Evolutionary conservation across 2,113 vertebrate genomes (phyloP).

Genomic region (Stegostoma tigrinum): DNA sequence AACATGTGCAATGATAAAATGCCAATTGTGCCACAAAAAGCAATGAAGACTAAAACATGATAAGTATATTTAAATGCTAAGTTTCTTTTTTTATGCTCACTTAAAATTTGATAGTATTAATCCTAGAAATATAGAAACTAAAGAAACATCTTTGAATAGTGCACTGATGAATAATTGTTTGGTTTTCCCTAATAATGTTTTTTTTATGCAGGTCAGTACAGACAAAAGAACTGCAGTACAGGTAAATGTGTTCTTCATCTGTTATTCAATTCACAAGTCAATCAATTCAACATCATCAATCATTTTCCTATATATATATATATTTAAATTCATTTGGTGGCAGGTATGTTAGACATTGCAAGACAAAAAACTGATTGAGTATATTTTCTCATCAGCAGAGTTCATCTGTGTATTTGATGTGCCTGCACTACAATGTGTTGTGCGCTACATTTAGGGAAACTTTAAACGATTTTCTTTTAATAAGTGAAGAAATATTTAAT

Average conservation of each 20-base stretch:
- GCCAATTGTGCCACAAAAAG: not conserved
- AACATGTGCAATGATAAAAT: not conserved
- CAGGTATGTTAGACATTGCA: not conserved
- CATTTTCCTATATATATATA: not conserved
- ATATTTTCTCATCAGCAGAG: not conserved
- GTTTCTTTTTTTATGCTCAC: not conserved
- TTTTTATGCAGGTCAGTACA: constrained; percentile 9
- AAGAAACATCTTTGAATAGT: not conserved
- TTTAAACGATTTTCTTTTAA: not conserved
- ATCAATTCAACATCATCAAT: not conserved
- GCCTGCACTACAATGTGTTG: not conserved
- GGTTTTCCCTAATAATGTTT: not conserved
- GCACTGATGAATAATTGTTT: not conserved
- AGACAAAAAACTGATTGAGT: not conserved
- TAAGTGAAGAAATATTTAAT: not conserved
- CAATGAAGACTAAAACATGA: not conserved
- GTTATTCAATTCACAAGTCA: not conserved
- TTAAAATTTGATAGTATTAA: constrained; percentile 1
- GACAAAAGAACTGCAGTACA: not conserved
- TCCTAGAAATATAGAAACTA: not conserved
- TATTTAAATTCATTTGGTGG: not conserved
- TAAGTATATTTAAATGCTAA: not conserved
- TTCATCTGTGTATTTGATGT: not conserved
- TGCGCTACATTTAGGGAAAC: not conserved
- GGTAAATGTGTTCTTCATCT: not conserved